Conservation (phyloP, 2,797 vertebrate genomes). For the Ctenochaetus hawaiiensis region DNA sequence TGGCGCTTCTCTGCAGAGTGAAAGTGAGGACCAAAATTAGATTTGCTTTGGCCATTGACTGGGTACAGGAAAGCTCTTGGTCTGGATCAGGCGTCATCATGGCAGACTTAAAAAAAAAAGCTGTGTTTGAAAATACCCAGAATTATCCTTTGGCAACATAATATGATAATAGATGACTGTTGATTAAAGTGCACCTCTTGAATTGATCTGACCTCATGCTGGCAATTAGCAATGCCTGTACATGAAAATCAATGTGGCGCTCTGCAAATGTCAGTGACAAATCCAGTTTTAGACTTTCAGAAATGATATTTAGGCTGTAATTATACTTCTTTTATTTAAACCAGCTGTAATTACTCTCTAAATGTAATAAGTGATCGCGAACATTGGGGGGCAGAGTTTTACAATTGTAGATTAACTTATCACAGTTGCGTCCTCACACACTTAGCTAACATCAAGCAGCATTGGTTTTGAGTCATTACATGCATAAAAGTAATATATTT, state of each 20-base stretch:
- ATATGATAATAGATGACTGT: constrained; percentile 20
- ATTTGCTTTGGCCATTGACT: constrained; percentile 25
- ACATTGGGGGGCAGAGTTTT: constrained; percentile 5
- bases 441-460: neutral
- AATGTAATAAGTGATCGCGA: constrained; percentile 5
- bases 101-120: constrained; percentile 18
- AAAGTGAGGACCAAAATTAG: constrained; percentile 17
- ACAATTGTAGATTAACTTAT: neutral
- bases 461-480: neutral
- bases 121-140: constrained; percentile 17
- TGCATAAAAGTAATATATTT: neutral
- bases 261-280: constrained; percentile 51
- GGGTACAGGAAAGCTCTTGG: constrained; percentile 24
- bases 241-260: constrained; percentile 45
- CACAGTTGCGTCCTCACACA: neutral
- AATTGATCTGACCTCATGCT: constrained; percentile 54
- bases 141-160: constrained; percentile 31
- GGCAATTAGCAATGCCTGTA: constrained; percentile 48
- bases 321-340: constrained; percentile 32
- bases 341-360: constrained; percentile 30
- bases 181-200: constrained; percentile 47
- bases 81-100: constrained; percentile 20
- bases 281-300: constrained; percentile 32
- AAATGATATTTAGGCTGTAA: constrained; percentile 42
- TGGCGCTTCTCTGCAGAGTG: constrained; percentile 24